Conservation (phyloP, 2,113 vertebrate species). For the Mesocricetus auratus region DNA sequence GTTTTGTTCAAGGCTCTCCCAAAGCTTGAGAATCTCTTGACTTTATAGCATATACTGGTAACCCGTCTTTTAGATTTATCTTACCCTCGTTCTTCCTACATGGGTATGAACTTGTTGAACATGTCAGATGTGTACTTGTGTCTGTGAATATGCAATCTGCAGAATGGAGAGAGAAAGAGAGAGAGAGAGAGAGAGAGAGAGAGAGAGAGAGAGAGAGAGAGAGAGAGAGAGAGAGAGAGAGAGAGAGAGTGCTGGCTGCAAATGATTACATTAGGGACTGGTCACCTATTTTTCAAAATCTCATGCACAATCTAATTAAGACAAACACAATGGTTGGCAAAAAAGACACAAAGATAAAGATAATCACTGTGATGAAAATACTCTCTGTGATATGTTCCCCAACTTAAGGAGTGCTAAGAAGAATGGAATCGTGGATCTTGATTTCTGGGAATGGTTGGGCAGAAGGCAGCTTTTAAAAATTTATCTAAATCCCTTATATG, state of each 20-base stretch:
- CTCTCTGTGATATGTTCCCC: background rate
- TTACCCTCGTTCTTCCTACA: background rate
- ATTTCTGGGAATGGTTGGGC: background rate
- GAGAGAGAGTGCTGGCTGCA: background rate
- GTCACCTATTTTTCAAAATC: conserved; percentile 17
- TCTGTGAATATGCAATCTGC: background rate
- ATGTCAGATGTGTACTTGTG: background rate
- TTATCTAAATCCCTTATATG: background rate
- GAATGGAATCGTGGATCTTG: background rate
- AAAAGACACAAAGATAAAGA: background rate
- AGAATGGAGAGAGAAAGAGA: background rate
- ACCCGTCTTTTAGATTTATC: background rate
- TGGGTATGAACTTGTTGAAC: background rate
- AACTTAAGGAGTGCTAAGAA: background rate
- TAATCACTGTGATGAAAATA: background rate
- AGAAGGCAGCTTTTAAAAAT: background rate
- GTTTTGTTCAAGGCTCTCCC: conserved; percentile 6
- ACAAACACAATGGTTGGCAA: background rate
- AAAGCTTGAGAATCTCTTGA: conserved; percentile 14
- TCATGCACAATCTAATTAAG: background rate
- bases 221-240: background rate
- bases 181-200: background rate
- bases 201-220: background rate
- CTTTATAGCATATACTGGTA: background rate
- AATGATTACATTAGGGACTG: background rate